Conservation (phyloP, 2,888 invertebrate genomes). For the Pegoplata infirma region DNA sequence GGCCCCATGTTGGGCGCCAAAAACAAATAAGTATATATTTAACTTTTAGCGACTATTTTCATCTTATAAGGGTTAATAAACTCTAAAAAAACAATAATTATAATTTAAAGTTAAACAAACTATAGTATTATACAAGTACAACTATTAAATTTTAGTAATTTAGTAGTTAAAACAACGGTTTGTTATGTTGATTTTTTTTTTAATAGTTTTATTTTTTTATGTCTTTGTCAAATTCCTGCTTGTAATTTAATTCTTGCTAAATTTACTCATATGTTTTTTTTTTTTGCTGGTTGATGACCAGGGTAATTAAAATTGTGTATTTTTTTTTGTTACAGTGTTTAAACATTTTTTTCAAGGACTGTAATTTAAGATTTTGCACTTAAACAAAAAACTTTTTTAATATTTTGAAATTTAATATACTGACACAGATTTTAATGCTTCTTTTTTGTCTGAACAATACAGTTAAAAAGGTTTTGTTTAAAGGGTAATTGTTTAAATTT, state of each 20-base stretch:
- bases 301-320: constrained; percentile 55
- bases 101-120: constrained; percentile 17
- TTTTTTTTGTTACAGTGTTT: neutral
- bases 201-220: no score
- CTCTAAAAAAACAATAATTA: constrained; percentile 4
- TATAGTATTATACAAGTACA: no score
- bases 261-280: neutral
- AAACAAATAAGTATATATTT: no score
- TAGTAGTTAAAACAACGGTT: constrained; percentile 4
- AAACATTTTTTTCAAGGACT: constrained; percentile 51
- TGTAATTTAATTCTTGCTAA: constrained; percentile 33
- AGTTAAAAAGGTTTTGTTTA: constrained; percentile 19
- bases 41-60: no score
- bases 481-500: constrained; percentile 9
- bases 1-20: no score
- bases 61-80: neutral
- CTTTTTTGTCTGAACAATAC: neutral
- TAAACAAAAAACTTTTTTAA: neutral
- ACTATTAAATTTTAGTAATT: neutral
- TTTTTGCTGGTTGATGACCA: constrained; percentile 5
- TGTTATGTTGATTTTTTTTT: neutral
- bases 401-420: constrained; percentile 58
- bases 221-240: neutral
- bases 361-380: constrained; percentile 47
- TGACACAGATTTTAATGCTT: constrained; percentile 45